Base-by-base conservation (phyloP, 2,888 invertebrate genomes). In the Crioceris asparagi region DNA sequence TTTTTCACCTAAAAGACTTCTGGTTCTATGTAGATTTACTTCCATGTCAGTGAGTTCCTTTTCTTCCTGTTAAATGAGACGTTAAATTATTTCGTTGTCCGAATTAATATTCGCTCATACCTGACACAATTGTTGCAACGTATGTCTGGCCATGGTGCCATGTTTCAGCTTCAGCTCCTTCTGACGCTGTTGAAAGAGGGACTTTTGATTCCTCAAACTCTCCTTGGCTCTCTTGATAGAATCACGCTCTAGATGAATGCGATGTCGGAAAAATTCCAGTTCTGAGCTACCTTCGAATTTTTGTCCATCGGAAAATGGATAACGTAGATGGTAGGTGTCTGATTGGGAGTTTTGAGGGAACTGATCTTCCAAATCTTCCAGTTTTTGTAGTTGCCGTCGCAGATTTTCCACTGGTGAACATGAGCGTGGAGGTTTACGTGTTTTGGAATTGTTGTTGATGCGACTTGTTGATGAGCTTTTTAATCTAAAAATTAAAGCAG, bases 201-300 rank as follows among this genome's bases (percentile, higher is more conserved):
- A 76, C 38, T 78, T 71, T 40, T 85, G 76, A 2, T 76, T 72
- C 26, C 77, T 70, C 41, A 86, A 59, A 33, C 78, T 82, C 42
- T 83, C 83, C 48, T 83, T 75, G n/a, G 85, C 85, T 2, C 84
- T 70, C n/a, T 83, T 71, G 59, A 86, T 83, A 14, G 84, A 83
- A 54, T 86, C 86, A 4, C 85, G 65, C 56, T 86, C 86, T 26
- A 86, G 68, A 47, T 85, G 75, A 32, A 86, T 83, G 35, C 86
- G 75, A 56, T 86, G 85, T 31, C 84, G 75, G 52, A 86, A 84
- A 66, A 86, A 86, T 60, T 86, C 86, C 35, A 86, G 60, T 54
- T 86, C 86, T 14, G 84, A 75, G 33, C 72, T 70, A 16, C 67
- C 69, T 47, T 63, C 63, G 43, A 62, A 63, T 41, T 61, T 62